Evolutionary conservation across 1,140 invertebrate species (phyloP).

Genomic region (Caerostris extrusa): DNA sequence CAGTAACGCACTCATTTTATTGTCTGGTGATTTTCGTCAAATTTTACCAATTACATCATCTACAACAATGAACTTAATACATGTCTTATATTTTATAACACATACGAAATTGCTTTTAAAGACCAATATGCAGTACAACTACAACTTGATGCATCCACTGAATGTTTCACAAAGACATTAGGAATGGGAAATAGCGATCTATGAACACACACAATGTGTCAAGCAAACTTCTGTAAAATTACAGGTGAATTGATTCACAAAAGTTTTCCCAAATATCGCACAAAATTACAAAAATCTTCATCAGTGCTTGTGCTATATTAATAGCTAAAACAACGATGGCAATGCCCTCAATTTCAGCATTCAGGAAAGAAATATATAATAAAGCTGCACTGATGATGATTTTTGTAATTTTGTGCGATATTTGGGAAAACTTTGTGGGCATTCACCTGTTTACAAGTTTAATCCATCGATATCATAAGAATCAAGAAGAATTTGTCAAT

Average conservation of each 20-base stretch:
- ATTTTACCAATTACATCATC: conserved; percentile 81
- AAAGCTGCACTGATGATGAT: not conserved
- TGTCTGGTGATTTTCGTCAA: conserved; percentile 82
- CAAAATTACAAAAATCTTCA: not conserved
- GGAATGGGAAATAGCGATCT: conserved; percentile 75
- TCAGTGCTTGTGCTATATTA: not conserved
- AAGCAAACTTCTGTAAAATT: too few species aligned
- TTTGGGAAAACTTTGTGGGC: not conserved
- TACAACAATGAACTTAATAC: conserved; percentile 79
- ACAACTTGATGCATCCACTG: conserved; percentile 39
- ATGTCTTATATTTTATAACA: conserved; percentile 80
- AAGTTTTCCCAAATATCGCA: not conserved
- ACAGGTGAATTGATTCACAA: conserved; percentile 68
- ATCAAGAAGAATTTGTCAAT: conserved; percentile 65
- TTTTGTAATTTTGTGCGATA: not conserved
- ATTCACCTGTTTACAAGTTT: conserved; percentile 73
- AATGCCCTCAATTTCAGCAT: not conserved
- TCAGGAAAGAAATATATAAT: conserved; percentile 25
- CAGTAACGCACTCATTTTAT: conserved; percentile 80
- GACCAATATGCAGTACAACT: conserved; percentile 72
- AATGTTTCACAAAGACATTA: conserved; percentile 74
- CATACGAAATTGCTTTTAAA: conserved; percentile 55
- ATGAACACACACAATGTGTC: not conserved
- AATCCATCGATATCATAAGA: conserved; percentile 59
- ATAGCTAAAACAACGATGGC: not conserved